These are phyloP conservation scores for Lobophora halterata DNA, from an alignment of 2,888 invertebrate genomes.

Conservation along the genomic window DNA sequence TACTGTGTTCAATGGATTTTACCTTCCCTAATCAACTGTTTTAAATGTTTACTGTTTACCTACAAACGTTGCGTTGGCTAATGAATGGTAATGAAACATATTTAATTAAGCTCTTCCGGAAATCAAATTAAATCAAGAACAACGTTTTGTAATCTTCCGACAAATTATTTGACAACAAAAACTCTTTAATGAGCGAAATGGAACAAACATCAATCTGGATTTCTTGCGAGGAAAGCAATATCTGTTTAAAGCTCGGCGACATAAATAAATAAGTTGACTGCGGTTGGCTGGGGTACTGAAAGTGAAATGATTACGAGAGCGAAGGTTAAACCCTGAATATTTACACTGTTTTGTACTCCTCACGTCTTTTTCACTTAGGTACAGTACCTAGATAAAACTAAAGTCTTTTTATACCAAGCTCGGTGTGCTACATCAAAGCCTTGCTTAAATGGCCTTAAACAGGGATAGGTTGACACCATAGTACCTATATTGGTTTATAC, in stretches of 20 bases:
- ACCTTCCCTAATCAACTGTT: constrained; percentile 3
- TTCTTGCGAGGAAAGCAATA: constrained; percentile 32
- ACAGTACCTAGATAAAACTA: too few species aligned
- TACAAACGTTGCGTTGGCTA: too few species aligned
- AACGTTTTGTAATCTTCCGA: constrained; percentile 29
- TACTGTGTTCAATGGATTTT: constrained; percentile 6
- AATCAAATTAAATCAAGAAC: constrained; percentile 39
- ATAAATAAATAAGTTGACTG: constrained; percentile 38
- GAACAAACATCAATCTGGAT: constrained; percentile 36
- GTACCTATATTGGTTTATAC: too few species aligned
- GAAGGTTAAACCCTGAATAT: constrained; percentile 42
- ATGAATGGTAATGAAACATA: too few species aligned
- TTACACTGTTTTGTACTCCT: constrained; percentile 41
- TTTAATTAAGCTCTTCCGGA: constrained; percentile 33
- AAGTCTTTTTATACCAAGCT: constrained; percentile 45
- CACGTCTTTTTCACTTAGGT: constrained; percentile 44
- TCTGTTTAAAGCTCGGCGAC: constrained; percentile 34
- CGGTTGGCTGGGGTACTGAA: constrained; percentile 22
- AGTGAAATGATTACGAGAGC: constrained; percentile 37
- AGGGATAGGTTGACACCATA: too few species aligned
- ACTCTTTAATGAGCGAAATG: constrained; percentile 35
- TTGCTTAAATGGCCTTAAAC: too few species aligned
- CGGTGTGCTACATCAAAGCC: constrained; percentile 19
- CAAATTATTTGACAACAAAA: constrained; percentile 40
- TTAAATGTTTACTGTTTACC: not conserved